A percentile compares a stretch with the other conserved stretches of the same genome.
Evolutionary conservation across 2,888 invertebrate species (phyloP).

Genomic region (Polydrusus cervinus): DNA sequence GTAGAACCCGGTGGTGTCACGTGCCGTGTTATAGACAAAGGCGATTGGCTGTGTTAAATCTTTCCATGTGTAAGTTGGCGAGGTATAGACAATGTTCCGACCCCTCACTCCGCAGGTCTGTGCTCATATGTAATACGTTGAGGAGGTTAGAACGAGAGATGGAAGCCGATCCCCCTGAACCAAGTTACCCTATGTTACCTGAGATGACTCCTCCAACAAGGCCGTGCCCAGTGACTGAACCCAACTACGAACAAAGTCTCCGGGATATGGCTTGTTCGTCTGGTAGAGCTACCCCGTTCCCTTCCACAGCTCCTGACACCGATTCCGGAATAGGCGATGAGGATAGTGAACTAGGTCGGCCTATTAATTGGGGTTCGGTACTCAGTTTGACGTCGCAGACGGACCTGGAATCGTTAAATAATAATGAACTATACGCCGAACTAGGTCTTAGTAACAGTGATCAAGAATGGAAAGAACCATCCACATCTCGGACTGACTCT

Average conservation of each 20-base stretch:
- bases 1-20: constrained; percentile 79
- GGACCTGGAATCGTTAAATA: constrained; percentile 87
- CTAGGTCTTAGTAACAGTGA: constrained; percentile 75
- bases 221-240: constrained; percentile 61
- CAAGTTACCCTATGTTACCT: constrained; percentile 70
- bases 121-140: constrained; percentile 94
- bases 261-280: constrained; percentile 72
- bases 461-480: constrained; percentile 75
- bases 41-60: constrained; percentile 90
- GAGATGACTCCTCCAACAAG: constrained; percentile 68
- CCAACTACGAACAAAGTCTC: constrained; percentile 69
- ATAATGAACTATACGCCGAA: constrained; percentile 86
- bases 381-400: constrained; percentile 90
- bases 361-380: constrained; percentile 94
- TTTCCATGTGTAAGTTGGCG: constrained; percentile 93
- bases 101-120: constrained; percentile 90
- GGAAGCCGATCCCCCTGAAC: constrained; percentile 78
- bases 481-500: constrained; percentile 66
- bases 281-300: constrained; percentile 83
- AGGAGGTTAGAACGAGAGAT: constrained; percentile 86
- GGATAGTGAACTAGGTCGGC: constrained; percentile 77
- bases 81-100: constrained; percentile 91
- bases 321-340: constrained; percentile 85
- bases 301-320: constrained; percentile 75
- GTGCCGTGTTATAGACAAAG: constrained; percentile 90